Percentiles rank a stretch among this genome's conserved stretches.
phyloP scores from a whole-genome alignment of 2,113 vertebrate species.

The Corynorhinus townsendii region DNA sequence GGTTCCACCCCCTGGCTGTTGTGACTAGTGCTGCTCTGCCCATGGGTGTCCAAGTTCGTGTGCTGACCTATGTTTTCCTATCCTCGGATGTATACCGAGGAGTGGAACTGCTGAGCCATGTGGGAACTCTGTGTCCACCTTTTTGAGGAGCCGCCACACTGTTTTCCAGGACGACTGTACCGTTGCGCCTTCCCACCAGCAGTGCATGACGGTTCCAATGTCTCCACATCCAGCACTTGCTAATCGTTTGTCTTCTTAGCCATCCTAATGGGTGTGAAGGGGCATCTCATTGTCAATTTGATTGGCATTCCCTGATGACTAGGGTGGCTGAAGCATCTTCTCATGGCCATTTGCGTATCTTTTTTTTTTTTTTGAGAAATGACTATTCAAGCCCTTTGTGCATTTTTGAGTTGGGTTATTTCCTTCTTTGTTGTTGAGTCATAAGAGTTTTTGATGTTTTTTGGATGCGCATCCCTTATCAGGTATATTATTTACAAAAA shows the following conservation, averaged over 20 bases:
- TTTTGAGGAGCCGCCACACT: neutral
- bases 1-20: neutral
- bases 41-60: accelerated
- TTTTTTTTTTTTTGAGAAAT: no score
- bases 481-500: neutral
- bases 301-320: neutral
- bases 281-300: neutral
- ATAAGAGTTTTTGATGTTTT: neutral
- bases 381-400: neutral
- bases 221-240: neutral
- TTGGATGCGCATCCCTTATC: neutral
- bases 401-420: neutral
- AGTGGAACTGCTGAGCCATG: neutral
- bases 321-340: neutral
- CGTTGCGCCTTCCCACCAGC: neutral
- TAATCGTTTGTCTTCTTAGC: no score
- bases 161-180: neutral
- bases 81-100: neutral
- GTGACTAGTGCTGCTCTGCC: neutral
- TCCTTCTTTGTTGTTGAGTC: neutral
- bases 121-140: neutral
- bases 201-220: accelerated
- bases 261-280: no score
- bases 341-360: neutral
- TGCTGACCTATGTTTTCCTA: neutral